Conservation (phyloP, 1,140 invertebrate species). For the Nixonia krombeini region DNA sequence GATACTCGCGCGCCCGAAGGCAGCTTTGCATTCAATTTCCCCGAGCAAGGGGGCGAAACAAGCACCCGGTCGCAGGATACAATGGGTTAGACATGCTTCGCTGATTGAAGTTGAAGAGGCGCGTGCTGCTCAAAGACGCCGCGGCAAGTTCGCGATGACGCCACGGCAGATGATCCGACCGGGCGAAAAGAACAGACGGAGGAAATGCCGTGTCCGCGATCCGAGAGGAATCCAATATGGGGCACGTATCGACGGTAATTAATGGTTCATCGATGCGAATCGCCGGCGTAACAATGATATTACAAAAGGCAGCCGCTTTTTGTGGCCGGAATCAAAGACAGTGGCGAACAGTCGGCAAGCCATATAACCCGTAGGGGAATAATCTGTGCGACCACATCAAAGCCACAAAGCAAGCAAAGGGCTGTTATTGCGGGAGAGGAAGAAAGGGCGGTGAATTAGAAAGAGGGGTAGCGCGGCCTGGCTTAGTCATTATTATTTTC, state of each 20-base stretch:
- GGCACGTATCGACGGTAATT: too few species aligned
- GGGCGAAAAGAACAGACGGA: background rate
- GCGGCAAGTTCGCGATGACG: conserved; percentile 10
- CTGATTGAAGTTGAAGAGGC: conserved; percentile 1
- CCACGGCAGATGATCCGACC: background rate
- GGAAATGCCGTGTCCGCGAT: too few species aligned
- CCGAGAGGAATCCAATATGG: too few species aligned
- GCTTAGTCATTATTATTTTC: conserved; percentile 2
- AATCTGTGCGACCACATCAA: conserved; percentile 27
- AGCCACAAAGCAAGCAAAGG: conserved; percentile 7
- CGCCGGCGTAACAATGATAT: too few species aligned
- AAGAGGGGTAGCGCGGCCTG: background rate
- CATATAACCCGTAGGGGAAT: conserved; percentile 15
- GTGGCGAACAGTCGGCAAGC: background rate
- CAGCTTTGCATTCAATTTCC: conserved; percentile 20
- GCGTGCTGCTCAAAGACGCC: conserved; percentile 17
- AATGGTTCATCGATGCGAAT: background rate
- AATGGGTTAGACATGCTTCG: conserved; percentile 3
- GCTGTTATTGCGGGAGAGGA: background rate
- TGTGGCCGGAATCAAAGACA: background rate
- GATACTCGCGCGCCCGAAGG: background rate
- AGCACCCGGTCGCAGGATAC: conserved; percentile 1
- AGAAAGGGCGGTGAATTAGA: conserved; percentile 3
- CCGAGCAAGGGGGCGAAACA: conserved; percentile 5
- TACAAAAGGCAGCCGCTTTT: background rate